phyloP scores from a whole-genome alignment of 2,888 invertebrate species.

The Lasioglossum oenotherae region DNA sequence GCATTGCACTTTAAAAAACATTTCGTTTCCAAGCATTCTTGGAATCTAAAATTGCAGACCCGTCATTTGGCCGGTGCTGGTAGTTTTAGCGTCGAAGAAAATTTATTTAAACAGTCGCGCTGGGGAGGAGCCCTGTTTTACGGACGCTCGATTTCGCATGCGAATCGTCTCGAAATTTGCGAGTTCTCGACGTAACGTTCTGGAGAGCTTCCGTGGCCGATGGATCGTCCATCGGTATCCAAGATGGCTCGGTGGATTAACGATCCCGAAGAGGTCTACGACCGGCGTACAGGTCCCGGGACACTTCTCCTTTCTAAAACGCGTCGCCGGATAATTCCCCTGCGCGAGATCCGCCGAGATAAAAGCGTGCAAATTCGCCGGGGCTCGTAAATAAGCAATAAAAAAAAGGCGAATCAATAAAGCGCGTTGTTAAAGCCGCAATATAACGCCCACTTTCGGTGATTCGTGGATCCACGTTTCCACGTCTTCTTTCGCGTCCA shows the following conservation, averaged over 20 bases:
- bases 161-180: no score
- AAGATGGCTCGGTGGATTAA: neutral
- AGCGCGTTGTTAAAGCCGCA: conserved; percentile 10
- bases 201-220: neutral
- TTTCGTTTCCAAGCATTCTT: no score
- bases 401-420: conserved; percentile 27
- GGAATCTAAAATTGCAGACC: no score
- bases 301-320: neutral
- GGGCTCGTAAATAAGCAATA: conserved; percentile 24
- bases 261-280: neutral
- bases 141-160: neutral
- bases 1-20: no score
- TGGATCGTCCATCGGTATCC: neutral
- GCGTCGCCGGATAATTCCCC: conserved; percentile 2
- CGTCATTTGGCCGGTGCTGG: neutral
- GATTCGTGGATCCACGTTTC: conserved; percentile 25
- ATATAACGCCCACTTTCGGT: conserved; percentile 29
- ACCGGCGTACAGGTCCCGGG: neutral
- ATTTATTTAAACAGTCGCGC: neutral
- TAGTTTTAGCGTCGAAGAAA: neutral
- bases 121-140: neutral
- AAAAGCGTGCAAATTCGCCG: conserved; percentile 19
- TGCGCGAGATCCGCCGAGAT: conserved; percentile 17
- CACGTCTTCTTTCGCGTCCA: neutral
- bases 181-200: no score